Evolutionary conservation across 2,797 vertebrate genomes (phyloP).

Genomic region (Rousettus madagascariensis): DNA sequence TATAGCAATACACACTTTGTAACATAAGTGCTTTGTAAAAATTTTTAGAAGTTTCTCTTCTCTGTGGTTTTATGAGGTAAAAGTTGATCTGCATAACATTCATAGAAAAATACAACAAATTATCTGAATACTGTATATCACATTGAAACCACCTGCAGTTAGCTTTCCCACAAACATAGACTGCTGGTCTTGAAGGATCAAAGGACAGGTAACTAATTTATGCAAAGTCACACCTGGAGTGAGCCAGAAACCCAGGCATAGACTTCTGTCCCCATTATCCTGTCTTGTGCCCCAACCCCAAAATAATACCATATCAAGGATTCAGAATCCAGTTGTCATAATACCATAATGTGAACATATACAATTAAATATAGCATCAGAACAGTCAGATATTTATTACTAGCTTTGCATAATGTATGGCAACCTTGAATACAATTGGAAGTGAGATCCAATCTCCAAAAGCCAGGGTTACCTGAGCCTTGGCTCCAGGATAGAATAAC

Average conservation of each 20-base stretch:
- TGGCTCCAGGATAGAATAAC: not conserved
- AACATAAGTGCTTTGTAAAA: conserved; percentile 10
- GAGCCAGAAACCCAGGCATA: not conserved
- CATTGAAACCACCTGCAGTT: not conserved
- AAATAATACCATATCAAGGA: not conserved
- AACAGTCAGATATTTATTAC: not conserved
- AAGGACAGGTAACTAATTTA: conserved; percentile 17
- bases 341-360: not conserved
- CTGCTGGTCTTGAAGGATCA: not conserved
- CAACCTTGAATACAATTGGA: not conserved
- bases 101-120: conserved; percentile 39
- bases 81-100: conserved; percentile 44
- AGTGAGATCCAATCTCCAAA: not conserved
- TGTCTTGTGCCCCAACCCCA: not conserved
- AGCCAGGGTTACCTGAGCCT: not conserved
- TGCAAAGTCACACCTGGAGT: not conserved
- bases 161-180: not conserved
- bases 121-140: not conserved
- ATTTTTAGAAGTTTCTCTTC: conserved; percentile 48
- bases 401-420: not conserved
- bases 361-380: not conserved
- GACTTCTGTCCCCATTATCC: not conserved
- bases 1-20: conserved; percentile 39
- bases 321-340: conserved; percentile 23
- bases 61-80: conserved; percentile 4